Evolutionary conservation across 2,888 invertebrate species (phyloP).

Genomic region (Sthenelais limicola): DNA sequence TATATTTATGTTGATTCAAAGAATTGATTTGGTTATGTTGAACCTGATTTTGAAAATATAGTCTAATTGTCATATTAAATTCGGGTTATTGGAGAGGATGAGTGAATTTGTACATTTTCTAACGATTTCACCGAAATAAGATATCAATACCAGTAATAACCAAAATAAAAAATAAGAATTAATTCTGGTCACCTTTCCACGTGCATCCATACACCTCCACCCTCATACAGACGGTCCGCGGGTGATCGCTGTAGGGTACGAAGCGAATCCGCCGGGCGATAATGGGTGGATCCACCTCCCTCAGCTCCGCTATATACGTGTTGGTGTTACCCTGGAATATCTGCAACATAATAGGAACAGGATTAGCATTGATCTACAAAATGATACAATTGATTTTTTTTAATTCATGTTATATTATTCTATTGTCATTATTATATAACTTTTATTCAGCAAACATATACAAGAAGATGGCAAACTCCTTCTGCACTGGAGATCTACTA

Average conservation of each 20-base stretch:
- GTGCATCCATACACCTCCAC: constrained; percentile 91
- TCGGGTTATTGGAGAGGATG: no score
- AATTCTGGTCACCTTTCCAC: constrained; percentile 76
- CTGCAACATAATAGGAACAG: constrained; percentile 79
- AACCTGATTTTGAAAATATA: no score
- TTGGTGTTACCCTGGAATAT: constrained; percentile 87
- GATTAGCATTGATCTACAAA: background rate
- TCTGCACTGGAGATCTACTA: no score
- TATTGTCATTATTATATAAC: background rate
- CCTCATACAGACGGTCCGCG: constrained; percentile 90
- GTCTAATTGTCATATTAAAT: no score
- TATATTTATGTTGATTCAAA: no score
- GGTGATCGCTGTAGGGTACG: constrained; percentile 86
- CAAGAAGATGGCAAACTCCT: no score
- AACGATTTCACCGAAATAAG: no score
- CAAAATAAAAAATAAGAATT: no score
- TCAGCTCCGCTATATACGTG: constrained; percentile 85
- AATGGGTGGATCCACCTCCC: constrained; percentile 83
- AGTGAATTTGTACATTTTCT: no score
- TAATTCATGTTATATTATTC: background rate
- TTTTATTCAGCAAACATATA: no score
- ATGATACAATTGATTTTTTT: background rate
- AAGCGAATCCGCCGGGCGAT: constrained; percentile 89
- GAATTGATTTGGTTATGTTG: no score
- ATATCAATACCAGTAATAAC: no score